These are phyloP conservation scores for Penaeus indicus DNA, from an alignment of 1,140 invertebrate genomes.

Conservation along the genomic window DNA sequence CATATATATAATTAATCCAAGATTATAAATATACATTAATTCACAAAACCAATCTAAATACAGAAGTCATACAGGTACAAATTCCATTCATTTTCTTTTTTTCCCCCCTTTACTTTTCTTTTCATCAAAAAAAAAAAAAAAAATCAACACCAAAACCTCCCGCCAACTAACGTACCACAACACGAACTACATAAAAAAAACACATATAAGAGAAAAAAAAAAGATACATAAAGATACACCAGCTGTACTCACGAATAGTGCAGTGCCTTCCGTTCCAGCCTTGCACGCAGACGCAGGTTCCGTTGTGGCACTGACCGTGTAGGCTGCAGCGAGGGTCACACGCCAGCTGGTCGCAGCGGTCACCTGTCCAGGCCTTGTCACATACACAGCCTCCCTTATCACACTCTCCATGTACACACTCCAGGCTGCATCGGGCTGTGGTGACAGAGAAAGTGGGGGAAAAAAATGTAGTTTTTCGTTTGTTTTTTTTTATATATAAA, in stretches of 20 bases:
- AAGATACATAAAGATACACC: not conserved
- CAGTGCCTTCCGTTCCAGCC: constrained; percentile 98
- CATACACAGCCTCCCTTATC: constrained; percentile 90
- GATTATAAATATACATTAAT: too few relatives aligned
- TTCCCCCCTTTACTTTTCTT: too few relatives aligned
- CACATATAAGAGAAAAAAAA: not conserved
- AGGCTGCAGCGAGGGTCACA: constrained; percentile 93
- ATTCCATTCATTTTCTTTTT: too few relatives aligned
- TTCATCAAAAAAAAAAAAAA: not conserved
- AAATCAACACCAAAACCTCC: too few relatives aligned
- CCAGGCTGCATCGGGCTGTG: constrained; percentile 88
- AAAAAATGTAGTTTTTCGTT: not conserved
- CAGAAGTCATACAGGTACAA: too few relatives aligned
- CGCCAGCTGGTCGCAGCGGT: constrained; percentile 83
- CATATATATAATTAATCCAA: too few relatives aligned
- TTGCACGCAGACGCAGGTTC: constrained; percentile 94
- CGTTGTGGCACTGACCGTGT: constrained; percentile 96
- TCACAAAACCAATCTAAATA: too few relatives aligned
- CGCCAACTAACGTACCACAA: too few relatives aligned
- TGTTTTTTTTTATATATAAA: not conserved
- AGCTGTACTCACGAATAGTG: constrained; percentile 84
- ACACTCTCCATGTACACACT: constrained; percentile 94
- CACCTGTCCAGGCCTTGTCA: constrained; percentile 90
- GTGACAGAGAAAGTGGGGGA: not conserved
- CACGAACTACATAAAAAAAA: not conserved